Evolutionary conservation across 2,888 invertebrate species (phyloP).

Genomic region (Oligia latruncula): DNA sequence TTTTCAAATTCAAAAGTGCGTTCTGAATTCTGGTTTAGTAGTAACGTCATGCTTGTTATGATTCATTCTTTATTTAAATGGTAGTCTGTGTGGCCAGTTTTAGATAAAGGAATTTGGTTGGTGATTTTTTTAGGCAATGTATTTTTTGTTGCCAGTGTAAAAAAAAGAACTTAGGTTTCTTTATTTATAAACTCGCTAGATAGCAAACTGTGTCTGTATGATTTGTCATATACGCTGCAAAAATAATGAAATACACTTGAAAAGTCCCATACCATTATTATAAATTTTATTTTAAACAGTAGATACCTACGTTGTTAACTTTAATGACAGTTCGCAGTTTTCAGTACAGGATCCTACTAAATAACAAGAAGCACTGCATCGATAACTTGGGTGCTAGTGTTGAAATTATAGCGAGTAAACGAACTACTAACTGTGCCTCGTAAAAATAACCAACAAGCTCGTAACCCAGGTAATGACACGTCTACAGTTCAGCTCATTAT

Average conservation of each 20-base stretch:
- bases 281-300: slow-evolving; percentile 16
- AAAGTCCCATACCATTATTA: background rate
- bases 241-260: background rate
- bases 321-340: slow-evolving; percentile 31
- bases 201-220: background rate
- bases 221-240: background rate
- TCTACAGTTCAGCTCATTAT: slow-evolving; percentile 32
- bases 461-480: slow-evolving; percentile 54
- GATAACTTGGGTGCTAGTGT: slow-evolving; percentile 46
- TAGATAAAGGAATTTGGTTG: slow-evolving; percentile 40
- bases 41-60: slow-evolving; percentile 51
- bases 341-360: slow-evolving; percentile 29
- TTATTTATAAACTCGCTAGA: background rate
- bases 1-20: slow-evolving; percentile 74
- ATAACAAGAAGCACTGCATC: slow-evolving; percentile 30
- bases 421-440: slow-evolving; percentile 51
- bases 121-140: slow-evolving; percentile 16
- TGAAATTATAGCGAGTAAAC: slow-evolving; percentile 58
- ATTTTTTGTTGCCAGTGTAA: slow-evolving; percentile 25
- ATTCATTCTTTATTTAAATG: slow-evolving; percentile 58
- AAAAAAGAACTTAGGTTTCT: background rate
- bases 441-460: slow-evolving; percentile 59
- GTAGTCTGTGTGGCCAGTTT: slow-evolving; percentile 54
- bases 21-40: slow-evolving; percentile 57
- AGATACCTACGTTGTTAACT: background rate